Base-by-base conservation (phyloP, 2,888 invertebrate genomes). In the Celastrina argiolus region DNA sequence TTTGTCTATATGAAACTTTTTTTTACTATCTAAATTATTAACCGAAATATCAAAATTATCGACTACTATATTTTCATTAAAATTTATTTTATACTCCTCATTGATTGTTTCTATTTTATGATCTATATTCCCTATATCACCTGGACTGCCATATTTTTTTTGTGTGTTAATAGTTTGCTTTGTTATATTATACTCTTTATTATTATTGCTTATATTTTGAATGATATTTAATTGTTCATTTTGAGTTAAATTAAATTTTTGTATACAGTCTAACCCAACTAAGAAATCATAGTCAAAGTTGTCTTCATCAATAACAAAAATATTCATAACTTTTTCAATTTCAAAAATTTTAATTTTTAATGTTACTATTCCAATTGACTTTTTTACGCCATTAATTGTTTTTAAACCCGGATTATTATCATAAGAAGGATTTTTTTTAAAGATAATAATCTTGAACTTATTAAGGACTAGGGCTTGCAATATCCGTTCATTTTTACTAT, bases 351-450 rank as follows among this genome's bases (percentile, higher is more conserved):
- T 70, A 41, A 68, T 67, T 66, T 69, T 69, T 36, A 71, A 41
- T 59, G 18, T 67, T 61, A 69, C 51, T 42, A 68, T 61, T 64
- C 69, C 70, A 58, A 45, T 67, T 56, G 70, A 41, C 58, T 67
- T 67, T 31, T 67, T 67, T 12, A 59, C 70, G 66, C 69, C 69
- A 73, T 69, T 70, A 70, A 71, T 71, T 34, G 70, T 71, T 22
- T 59, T 61, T 8, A 70, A 67, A n/a, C n/a, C n/a, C n/a, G n/a
- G n/a, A n/a, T n/a, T n/a, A n/a, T n/a, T n/a, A n/a, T n/a, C n/a
- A n/a, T n/a, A n/a, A n/a, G n/a, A n/a, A n/a, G n/a, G n/a, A n/a
- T n/a, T n/a, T n/a, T n/a, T n/a, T n/a, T n/a, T n/a, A n/a, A n/a
- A n/a, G n/a, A n/a, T n/a, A n/a, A n/a, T n/a, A n/a, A n/a, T n/a